Percentiles rank a stretch among this genome's conserved stretches.
Evolutionary conservation across 1,140 invertebrate species (phyloP).

Genomic region (Pseudomyrmex concolor): DNA sequence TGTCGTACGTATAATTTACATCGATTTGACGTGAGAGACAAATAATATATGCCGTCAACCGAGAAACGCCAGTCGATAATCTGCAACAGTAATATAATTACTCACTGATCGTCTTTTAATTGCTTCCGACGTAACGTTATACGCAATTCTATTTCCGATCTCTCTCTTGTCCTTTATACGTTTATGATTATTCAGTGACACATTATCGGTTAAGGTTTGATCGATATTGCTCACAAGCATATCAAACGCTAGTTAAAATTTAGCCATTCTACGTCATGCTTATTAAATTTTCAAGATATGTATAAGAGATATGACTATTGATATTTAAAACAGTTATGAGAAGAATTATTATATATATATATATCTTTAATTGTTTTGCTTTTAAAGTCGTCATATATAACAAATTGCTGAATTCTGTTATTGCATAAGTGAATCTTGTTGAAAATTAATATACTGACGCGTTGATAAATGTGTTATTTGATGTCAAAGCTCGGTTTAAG

Average conservation of each 20-base stretch:
- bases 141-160: constrained; percentile 44
- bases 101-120: constrained; percentile 45
- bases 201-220: constrained; percentile 7
- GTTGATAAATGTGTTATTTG: constrained; percentile 1
- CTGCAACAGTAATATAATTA: constrained; percentile 12
- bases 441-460: neutral
- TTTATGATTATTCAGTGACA: constrained; percentile 30
- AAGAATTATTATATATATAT: neutral
- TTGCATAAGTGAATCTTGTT: too few relatives aligned
- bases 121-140: constrained; percentile 23
- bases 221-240: neutral
- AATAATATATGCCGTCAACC: constrained; percentile 25
- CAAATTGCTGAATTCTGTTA: too few relatives aligned
- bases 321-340: neutral
- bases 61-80: constrained; percentile 10
- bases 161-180: constrained; percentile 27
- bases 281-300: constrained; percentile 14
- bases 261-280: neutral
- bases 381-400: neutral
- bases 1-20: constrained; percentile 27
- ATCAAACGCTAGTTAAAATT: constrained; percentile 18
- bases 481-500: neutral
- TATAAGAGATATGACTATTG: neutral
- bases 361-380: neutral
- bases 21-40: constrained; percentile 27